Evolutionary conservation across 2,888 invertebrate genomes (phyloP), one percentile per base, ranked within the genome.

Genomic region (Diloba caeruleocephala): DNA sequence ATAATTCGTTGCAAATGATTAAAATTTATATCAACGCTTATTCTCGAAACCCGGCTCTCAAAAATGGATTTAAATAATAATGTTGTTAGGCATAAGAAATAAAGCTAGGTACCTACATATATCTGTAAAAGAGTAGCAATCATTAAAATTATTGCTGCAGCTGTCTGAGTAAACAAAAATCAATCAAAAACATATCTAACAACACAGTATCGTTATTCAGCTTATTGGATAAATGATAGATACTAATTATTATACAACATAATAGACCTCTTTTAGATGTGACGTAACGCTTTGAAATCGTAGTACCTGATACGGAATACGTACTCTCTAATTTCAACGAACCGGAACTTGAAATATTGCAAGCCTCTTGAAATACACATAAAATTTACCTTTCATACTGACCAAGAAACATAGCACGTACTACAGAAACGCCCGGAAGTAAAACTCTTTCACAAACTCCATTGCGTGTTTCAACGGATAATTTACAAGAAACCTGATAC

Each of bases 291-390:
- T 55, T 39, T 48, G 32, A 25, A 55, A 39, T 58, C 10, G 28
- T 25, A 28, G n/a, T 6, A 39, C 6, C 21, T 26, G n/a, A 3
- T 36, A 36, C 17, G 10, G 44, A 62, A 54, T 54, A 29, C 33
- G 26, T 9, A 21, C 9, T 25, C 25, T 45, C 23, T 42, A 17
- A 64, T 56, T 63, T 46, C 28, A 41, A 25, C 14, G 13, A 14
- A 38, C n/a, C 12, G 32, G 31, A 52, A 45, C 32, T 33, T 46
- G 31, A 36, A 49, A 58, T 42, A 36, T 34, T 29, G 15, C 42
- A 38, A 44, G 34, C 34, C 13, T 26, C 10, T 32, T 31, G 34
- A 62, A 48, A 48, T 29, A 61, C 10, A 34, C 23, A 25, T 34
- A 21, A 15, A 33, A 31, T 43, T 39, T 54, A 56, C 19, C 12